A percentile compares a stretch with the other conserved stretches of the same genome.
Conservation (phyloP, 1,140 invertebrate genomes). For the Plectrocnemia conspersa region DNA sequence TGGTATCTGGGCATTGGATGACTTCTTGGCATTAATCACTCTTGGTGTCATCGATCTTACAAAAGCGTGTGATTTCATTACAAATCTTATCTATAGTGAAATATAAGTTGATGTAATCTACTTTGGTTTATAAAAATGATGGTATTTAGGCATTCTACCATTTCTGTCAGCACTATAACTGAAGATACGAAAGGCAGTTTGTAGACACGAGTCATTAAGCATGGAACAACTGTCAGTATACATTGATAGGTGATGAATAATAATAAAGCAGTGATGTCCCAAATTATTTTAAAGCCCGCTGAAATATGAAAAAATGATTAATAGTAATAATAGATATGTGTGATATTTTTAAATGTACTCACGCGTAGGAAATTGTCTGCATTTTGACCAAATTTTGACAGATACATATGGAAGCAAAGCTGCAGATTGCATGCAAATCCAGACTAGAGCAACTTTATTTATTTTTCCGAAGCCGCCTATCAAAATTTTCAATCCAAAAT, state of each 20-base stretch:
- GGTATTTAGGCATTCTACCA: constrained; percentile 51
- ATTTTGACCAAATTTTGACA: background rate
- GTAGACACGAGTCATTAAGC: constrained; percentile 44
- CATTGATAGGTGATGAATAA: constrained; percentile 44
- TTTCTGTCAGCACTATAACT: constrained; percentile 2
- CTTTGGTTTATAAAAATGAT: constrained; percentile 72
- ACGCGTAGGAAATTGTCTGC: background rate
- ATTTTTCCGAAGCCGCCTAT: constrained; percentile 47
- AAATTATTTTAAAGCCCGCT: constrained; percentile 33
- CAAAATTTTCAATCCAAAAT: constrained; percentile 47
- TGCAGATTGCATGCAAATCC: constrained; percentile 47
- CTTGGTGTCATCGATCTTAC: constrained; percentile 62
- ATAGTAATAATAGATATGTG: background rate
- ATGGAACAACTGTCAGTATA: constrained; percentile 52
- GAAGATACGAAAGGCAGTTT: constrained; percentile 7
- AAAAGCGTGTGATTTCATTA: constrained; percentile 85
- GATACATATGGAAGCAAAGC: constrained; percentile 41
- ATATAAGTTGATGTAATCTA: constrained; percentile 66
- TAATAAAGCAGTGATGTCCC: constrained; percentile 46
- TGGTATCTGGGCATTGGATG: constrained; percentile 48
- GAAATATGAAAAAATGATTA: constrained; percentile 9
- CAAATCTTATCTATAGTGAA: constrained; percentile 69
- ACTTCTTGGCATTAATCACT: constrained; percentile 40
- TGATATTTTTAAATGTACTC: background rate
- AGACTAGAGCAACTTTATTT: constrained; percentile 45